phyloP scores from a whole-genome alignment of 2,797 vertebrate species.

The Sorex maritimensis region DNA sequence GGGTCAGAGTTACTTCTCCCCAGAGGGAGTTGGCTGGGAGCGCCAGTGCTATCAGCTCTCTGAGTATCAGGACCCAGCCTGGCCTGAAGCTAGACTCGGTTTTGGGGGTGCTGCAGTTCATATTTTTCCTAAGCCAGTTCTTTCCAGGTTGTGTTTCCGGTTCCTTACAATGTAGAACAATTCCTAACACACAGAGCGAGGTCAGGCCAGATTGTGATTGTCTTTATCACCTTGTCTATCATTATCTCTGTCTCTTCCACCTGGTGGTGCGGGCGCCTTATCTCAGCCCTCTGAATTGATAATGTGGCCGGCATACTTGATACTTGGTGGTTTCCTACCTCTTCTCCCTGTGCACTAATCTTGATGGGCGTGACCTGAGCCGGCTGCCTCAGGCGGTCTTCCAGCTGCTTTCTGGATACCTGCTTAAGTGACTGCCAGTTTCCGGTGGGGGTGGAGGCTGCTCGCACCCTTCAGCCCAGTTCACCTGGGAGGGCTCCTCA shows the following conservation, averaged over 20 bases:
- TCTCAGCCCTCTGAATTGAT: neutral
- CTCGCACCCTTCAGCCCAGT: neutral
- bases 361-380: neutral
- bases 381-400: neutral
- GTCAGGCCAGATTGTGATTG: neutral
- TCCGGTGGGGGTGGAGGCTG: neutral
- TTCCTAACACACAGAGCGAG: conserved; percentile 33
- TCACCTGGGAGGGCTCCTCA: conserved; percentile 23
- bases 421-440: neutral
- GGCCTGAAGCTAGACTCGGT: neutral
- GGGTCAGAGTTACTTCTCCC: conserved; percentile 33
- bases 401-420: conserved; percentile 20
- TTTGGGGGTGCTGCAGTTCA: neutral
- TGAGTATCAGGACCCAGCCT: conserved; percentile 46
- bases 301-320: conserved; percentile 21
- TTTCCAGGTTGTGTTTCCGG: conserved; percentile 14
- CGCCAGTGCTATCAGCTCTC: conserved; percentile 8
- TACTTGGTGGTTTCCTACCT: conserved; percentile 6
- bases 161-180: conserved; percentile 23
- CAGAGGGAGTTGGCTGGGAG: conserved; percentile 11
- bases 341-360: neutral
- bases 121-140: conserved; percentile 43
- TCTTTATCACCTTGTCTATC: neutral
- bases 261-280: neutral
- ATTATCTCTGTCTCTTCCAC: too few species aligned